phyloP scores from a whole-genome alignment of 2,797 vertebrate species.

The Falco concolor region DNA sequence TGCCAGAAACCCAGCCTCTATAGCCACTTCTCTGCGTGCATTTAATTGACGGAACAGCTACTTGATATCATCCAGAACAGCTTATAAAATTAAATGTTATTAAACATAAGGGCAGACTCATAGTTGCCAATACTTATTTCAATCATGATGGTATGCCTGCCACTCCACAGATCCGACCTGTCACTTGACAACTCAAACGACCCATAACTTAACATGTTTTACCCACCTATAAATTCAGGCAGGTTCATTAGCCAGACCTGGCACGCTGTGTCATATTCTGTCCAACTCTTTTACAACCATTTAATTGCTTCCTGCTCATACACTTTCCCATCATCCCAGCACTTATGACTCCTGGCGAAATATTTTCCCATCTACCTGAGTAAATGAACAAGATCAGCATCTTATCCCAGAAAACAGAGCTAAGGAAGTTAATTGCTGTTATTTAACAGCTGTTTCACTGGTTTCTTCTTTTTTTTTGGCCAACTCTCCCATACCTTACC shows the following conservation, averaged over 20 bases:
- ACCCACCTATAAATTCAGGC: not conserved
- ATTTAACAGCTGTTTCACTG: not conserved
- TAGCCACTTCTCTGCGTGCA: not conserved
- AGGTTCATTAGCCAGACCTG: not conserved
- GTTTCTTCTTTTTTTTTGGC: not conserved
- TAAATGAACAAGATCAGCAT: not conserved
- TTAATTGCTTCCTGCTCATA: not conserved
- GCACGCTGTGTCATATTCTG: not conserved
- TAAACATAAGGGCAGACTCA: slow-evolving; percentile 6
- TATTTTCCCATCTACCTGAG: not conserved
- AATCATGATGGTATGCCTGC: not conserved
- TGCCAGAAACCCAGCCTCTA: not conserved
- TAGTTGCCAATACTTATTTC: not conserved
- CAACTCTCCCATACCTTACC: not conserved
- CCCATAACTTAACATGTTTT: not conserved
- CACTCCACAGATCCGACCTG: not conserved
- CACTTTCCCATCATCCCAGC: not conserved
- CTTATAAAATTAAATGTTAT: slow-evolving; percentile 19
- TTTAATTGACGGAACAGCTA: not conserved
- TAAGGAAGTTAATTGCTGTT: not conserved
- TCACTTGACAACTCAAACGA: slow-evolving; percentile 10
- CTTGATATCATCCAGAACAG: slow-evolving; percentile 30
- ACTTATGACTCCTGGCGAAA: not conserved
- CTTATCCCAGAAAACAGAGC: not conserved
- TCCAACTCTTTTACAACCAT: not conserved